phyloP scores from a whole-genome alignment of 2,113 vertebrate genomes.

The Leptosomus discolor region DNA sequence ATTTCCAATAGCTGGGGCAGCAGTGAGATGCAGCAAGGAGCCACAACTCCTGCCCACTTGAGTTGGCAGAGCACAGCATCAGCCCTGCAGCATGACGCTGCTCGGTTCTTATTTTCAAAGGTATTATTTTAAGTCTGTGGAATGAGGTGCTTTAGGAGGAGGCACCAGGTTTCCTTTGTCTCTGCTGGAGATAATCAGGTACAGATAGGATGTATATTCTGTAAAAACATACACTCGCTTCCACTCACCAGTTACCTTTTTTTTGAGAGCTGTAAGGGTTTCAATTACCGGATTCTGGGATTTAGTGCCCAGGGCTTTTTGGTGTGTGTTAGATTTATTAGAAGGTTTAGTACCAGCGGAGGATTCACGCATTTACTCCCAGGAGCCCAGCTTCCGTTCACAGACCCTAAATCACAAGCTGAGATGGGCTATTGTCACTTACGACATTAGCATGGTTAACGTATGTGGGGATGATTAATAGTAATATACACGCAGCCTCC shows the following conservation, averaged over 20 bases:
- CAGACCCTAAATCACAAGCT: constrained; percentile 81
- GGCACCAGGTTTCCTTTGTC: constrained; percentile 44
- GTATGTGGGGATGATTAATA: constrained; percentile 75
- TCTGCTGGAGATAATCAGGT: constrained; percentile 51
- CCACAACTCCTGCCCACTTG: background rate
- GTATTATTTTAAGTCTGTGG: background rate
- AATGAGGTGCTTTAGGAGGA: background rate
- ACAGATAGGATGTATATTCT: constrained; percentile 40
- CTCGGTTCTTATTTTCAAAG: background rate
- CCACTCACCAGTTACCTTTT: constrained; percentile 62
- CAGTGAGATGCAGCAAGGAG: background rate
- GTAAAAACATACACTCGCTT: constrained; percentile 56
- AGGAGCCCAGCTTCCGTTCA: constrained; percentile 81
- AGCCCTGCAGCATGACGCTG: background rate
- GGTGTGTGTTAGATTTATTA: constrained; percentile 82
- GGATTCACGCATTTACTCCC: constrained; percentile 83
- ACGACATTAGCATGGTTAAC: constrained; percentile 82
- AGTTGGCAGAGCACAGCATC: background rate
- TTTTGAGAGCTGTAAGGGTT: constrained; percentile 79
- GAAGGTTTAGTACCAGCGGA: constrained; percentile 82
- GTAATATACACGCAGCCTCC: constrained; percentile 54
- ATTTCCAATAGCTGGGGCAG: background rate
- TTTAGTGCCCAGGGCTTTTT: constrained; percentile 83
- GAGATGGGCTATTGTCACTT: constrained; percentile 84
- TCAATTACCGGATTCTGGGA: constrained; percentile 81